Evolutionary conservation across 2,113 vertebrate genomes (phyloP).

Genomic region (Melanocharis versteri): DNA sequence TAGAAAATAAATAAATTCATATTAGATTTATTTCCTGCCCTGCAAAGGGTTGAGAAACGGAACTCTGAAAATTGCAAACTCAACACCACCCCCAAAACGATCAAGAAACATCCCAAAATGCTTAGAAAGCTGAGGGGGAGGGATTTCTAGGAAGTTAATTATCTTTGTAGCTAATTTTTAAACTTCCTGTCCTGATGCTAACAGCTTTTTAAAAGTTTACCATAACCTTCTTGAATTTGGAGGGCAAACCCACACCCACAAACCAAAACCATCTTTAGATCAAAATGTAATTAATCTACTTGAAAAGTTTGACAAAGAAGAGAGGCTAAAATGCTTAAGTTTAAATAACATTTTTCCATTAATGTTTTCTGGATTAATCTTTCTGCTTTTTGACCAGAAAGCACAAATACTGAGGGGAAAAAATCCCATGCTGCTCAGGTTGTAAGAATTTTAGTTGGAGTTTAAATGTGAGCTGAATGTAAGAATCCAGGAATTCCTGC

Average conservation of each 20-base stretch:
- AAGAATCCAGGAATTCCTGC: neutral
- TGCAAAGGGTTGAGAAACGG: neutral
- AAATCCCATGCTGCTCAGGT: neutral
- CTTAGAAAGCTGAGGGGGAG: neutral
- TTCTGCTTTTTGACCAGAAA: neutral
- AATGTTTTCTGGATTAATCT: neutral
- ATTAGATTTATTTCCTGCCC: neutral
- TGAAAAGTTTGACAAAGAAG: neutral
- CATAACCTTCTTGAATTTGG: neutral
- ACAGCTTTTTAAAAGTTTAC: neutral
- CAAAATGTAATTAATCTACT: neutral
- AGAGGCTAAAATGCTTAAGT: neutral
- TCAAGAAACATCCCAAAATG: neutral
- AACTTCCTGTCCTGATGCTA: neutral
- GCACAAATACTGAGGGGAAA: neutral
- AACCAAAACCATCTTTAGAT: neutral
- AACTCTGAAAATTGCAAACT: neutral
- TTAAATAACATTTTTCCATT: neutral
- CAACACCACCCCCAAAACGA: neutral
- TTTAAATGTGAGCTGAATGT: neutral
- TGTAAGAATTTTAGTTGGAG: neutral
- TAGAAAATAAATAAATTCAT: neutral
- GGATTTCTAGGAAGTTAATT: neutral
- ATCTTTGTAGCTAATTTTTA: neutral
- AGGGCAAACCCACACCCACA: neutral